phyloP scores from a whole-genome alignment of 1,140 invertebrate genomes.

The Tetranychus urticae region DNA sequence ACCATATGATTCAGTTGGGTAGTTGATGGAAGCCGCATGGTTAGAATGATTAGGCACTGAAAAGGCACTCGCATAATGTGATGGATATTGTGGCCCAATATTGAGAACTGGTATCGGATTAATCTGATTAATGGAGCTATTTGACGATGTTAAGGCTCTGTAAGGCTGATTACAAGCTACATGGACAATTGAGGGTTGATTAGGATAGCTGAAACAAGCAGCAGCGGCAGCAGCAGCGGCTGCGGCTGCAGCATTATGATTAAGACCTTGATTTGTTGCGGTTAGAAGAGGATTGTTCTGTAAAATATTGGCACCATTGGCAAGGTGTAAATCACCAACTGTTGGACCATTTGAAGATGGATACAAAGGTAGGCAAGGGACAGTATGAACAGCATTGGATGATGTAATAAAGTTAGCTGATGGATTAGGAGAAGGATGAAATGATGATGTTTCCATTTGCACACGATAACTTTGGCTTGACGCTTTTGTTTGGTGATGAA shows the following conservation, averaged over 20 bases:
- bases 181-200: not conserved
- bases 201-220: not conserved
- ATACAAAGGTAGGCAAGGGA: not conserved
- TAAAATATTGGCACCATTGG: not conserved
- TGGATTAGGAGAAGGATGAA: not conserved
- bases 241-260: not conserved
- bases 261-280: not conserved
- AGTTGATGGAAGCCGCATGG: not conserved
- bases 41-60: slow-evolving; percentile 1
- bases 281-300: not conserved
- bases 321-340: not conserved
- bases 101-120: not conserved
- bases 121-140: not conserved
- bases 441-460: slow-evolving; percentile 11
- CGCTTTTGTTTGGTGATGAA: slow-evolving; percentile 7
- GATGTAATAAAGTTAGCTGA: not conserved
- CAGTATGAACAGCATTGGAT: not conserved
- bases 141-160: not conserved
- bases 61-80: slow-evolving; percentile 4
- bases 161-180: not conserved
- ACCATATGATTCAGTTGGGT: not conserved
- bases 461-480: slow-evolving; percentile 11
- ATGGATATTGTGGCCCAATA: not conserved
- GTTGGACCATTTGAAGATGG: not conserved
- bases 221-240: not conserved